These are phyloP conservation scores for Scaptomyza pallida DNA, from an alignment of 1,140 invertebrate genomes.

Conservation along the genomic window DNA sequence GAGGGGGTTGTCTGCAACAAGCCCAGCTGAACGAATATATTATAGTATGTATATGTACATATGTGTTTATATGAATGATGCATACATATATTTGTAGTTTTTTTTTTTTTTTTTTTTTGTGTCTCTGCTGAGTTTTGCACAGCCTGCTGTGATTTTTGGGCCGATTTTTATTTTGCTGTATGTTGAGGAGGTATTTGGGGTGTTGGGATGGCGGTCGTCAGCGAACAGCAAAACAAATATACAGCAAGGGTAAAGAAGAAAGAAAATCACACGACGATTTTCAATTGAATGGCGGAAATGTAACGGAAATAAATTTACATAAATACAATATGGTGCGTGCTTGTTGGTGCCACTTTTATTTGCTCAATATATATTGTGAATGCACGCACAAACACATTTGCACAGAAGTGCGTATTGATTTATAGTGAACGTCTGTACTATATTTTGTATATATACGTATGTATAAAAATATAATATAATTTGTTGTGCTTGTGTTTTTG, in stretches of 20 bases:
- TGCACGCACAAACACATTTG: constrained; percentile 60
- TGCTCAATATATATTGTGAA: constrained; percentile 60
- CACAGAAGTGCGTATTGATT: constrained; percentile 78
- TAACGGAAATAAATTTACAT: constrained; percentile 83
- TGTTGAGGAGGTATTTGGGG: too few species aligned
- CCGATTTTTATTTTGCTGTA: constrained; percentile 19
- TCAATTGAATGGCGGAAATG: constrained; percentile 82
- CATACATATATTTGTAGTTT: constrained; percentile 71
- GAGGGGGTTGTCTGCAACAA: constrained; percentile 20
- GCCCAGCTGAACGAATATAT: constrained; percentile 26
- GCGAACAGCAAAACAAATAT: constrained; percentile 46
- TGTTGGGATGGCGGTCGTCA: neutral
- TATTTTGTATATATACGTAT: constrained; percentile 21
- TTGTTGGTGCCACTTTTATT: constrained; percentile 77
- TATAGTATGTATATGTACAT: constrained; percentile 21
- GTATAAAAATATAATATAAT: constrained; percentile 35
- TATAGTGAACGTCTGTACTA: constrained; percentile 45
- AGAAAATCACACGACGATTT: constrained; percentile 78
- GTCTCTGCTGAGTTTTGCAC: constrained; percentile 23
- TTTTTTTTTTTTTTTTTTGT: too few species aligned
- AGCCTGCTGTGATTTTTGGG: constrained; percentile 33
- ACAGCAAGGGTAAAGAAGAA: constrained; percentile 32
- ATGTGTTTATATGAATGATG: constrained; percentile 46
- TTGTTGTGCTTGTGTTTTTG: neutral
- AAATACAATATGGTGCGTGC: constrained; percentile 83